A percentile compares a stretch with the other conserved stretches of the same genome.
These are phyloP conservation scores for Hiodon tergisus DNA, from an alignment of 2,113 vertebrate species.

Conservation along the genomic window DNA sequence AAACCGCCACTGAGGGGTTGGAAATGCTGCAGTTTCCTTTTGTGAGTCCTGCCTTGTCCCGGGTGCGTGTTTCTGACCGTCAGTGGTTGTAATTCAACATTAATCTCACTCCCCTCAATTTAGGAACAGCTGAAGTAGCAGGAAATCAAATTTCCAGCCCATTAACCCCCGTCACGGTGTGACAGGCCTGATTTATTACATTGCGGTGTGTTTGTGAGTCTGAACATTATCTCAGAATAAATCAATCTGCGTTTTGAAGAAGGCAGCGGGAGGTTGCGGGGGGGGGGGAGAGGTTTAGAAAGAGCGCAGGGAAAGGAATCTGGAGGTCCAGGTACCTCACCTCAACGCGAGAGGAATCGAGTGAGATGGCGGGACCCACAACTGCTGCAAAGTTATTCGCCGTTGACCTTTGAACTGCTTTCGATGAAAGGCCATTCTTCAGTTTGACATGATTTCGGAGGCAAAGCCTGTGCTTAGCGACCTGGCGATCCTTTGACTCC, in stretches of 20 bases:
- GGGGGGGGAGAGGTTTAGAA: not conserved
- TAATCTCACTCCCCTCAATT: constrained; percentile 36
- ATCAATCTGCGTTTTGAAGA: constrained; percentile 26
- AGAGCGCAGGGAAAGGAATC: not conserved
- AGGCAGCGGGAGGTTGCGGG: constrained; percentile 9
- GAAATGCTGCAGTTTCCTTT: no score
- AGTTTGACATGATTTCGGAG: no score
- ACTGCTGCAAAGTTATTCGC: not conserved
- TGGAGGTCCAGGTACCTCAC: not conserved
- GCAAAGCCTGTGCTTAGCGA: no score
- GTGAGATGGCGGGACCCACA: not conserved
- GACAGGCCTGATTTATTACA: constrained; percentile 32
- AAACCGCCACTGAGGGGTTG: no score
- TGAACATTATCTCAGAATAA: constrained; percentile 43
- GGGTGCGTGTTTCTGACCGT: not conserved
- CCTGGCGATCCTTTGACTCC: no score
- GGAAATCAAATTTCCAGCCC: constrained; percentile 40
- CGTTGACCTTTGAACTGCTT: no score
- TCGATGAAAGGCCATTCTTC: no score
- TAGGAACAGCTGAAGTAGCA: constrained; percentile 40
- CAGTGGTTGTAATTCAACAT: constrained; percentile 32
- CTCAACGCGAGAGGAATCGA: constrained; percentile 1
- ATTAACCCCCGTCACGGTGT: constrained; percentile 34
- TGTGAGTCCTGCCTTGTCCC: no score
- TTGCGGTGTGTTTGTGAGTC: constrained; percentile 28